A percentile compares a stretch with the other conserved stretches of the same genome.
These are phyloP conservation scores for Anomalospiza imberbis DNA, from an alignment of 2,797 vertebrate genomes.

Conservation along the genomic window DNA sequence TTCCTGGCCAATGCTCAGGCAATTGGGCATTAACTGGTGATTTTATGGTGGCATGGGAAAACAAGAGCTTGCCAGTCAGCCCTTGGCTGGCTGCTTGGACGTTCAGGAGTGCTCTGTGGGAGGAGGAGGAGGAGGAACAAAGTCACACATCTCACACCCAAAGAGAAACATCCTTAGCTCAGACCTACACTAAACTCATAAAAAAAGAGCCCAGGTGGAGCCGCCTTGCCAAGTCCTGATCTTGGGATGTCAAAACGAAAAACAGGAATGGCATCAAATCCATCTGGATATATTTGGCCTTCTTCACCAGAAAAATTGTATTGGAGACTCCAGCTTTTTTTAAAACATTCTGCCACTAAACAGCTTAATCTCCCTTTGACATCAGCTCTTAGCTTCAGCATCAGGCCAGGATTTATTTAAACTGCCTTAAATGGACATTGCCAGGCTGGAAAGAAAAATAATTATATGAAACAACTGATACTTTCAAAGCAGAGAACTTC, in stretches of 20 bases:
- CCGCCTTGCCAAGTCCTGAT: neutral
- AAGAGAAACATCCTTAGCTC: neutral
- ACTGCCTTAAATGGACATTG: neutral
- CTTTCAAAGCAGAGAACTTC: constrained; percentile 5
- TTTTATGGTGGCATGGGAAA: neutral
- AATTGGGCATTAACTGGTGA: neutral
- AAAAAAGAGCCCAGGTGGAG: neutral
- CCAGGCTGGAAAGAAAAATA: constrained; percentile 46
- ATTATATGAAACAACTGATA: constrained; percentile 15
- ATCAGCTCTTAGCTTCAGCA: neutral
- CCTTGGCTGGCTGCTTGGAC: neutral
- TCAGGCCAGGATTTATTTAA: constrained; percentile 26
- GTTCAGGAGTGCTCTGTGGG: neutral
- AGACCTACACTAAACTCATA: neutral
- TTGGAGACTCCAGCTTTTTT: constrained; percentile 24
- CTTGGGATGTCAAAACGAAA: neutral
- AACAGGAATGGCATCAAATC: neutral
- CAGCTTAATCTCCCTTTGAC: neutral
- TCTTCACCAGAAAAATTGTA: neutral
- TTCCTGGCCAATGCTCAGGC: neutral
- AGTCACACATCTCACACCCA: neutral
- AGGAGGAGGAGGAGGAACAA: neutral
- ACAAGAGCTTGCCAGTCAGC: neutral
- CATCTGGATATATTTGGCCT: neutral
- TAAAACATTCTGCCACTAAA: constrained; percentile 1